phyloP scores from a whole-genome alignment of 2,888 invertebrate species.

The Horisme vitalbata region DNA sequence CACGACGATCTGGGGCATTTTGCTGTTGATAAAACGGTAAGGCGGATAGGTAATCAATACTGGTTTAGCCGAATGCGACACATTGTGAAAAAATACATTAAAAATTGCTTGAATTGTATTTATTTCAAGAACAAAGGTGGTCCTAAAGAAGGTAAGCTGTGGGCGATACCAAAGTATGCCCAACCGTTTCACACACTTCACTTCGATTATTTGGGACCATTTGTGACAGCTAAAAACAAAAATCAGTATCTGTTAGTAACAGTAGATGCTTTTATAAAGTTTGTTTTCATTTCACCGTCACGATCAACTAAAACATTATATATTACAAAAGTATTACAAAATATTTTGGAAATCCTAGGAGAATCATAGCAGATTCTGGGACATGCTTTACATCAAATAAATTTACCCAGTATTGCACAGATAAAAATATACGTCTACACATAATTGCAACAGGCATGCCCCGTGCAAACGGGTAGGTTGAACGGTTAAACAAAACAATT shows the following conservation, averaged over 20 bases:
- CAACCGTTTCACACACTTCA: slow-evolving; percentile 31
- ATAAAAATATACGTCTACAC: slow-evolving; percentile 29
- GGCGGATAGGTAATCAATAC: background rate
- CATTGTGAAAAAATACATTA: background rate
- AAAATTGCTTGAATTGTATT: slow-evolving; percentile 2
- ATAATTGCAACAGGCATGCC: slow-evolving; percentile 30
- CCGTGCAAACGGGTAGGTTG: slow-evolving; percentile 38
- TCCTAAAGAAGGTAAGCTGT: background rate
- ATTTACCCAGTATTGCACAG: slow-evolving; percentile 15
- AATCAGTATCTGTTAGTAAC: slow-evolving; percentile 37
- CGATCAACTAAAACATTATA: slow-evolving; percentile 11
- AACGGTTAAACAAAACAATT: slow-evolving; percentile 16
- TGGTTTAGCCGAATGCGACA: background rate
- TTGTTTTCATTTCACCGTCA: slow-evolving; percentile 39
- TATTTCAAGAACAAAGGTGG: slow-evolving; percentile 3
- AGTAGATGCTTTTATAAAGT: slow-evolving; percentile 28
- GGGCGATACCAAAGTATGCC: slow-evolving; percentile 25
- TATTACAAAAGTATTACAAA: slow-evolving; percentile 21
- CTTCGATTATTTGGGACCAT: slow-evolving; percentile 40
- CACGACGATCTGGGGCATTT: slow-evolving; percentile 4
- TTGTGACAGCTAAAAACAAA: slow-evolving; percentile 11
- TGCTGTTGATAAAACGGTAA: slow-evolving; percentile 1
- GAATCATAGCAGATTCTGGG: slow-evolving; percentile 29
- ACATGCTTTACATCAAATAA: slow-evolving; percentile 21
- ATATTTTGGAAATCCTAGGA: slow-evolving; percentile 27